Conservation (phyloP, 2,888 invertebrate species). For the Leistus spinibarbis region DNA sequence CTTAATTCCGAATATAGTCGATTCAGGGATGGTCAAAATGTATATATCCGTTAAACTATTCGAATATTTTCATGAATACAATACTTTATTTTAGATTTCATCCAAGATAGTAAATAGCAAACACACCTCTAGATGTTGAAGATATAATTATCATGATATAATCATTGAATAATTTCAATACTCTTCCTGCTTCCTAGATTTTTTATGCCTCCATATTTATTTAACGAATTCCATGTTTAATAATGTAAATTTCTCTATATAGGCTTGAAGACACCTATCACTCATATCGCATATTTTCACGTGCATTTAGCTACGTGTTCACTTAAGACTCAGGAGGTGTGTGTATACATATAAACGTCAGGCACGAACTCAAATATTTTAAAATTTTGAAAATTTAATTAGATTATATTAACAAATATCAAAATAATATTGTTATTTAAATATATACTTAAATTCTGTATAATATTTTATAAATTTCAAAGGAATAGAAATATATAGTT, state of each 20-base stretch:
- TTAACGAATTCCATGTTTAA: background rate
- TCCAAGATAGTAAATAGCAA: no score
- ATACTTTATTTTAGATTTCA: no score
- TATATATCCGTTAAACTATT: no score
- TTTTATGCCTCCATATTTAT: background rate
- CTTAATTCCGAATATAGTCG: no score
- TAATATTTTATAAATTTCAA: background rate
- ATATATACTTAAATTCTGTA: background rate
- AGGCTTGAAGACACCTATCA: conserved; percentile 14
- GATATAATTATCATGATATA: no score
- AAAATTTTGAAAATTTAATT: background rate
- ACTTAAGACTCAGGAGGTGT: background rate
- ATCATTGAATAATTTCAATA: background rate
- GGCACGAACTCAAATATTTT: background rate
- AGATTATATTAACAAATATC: background rate
- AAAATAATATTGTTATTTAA: background rate
- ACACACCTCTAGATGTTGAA: no score
- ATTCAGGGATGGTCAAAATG: no score
- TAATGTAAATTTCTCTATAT: background rate
- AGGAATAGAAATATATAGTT: background rate
- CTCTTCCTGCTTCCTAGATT: background rate
- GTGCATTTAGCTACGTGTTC: conserved; percentile 23
- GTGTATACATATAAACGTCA: background rate
- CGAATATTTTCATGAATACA: no score
- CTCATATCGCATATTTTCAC: conserved; percentile 35